Percentiles rank a stretch among this genome's conserved stretches.
Conservation (phyloP, 2,113 vertebrate species). For the Diadophis punctatus region DNA sequence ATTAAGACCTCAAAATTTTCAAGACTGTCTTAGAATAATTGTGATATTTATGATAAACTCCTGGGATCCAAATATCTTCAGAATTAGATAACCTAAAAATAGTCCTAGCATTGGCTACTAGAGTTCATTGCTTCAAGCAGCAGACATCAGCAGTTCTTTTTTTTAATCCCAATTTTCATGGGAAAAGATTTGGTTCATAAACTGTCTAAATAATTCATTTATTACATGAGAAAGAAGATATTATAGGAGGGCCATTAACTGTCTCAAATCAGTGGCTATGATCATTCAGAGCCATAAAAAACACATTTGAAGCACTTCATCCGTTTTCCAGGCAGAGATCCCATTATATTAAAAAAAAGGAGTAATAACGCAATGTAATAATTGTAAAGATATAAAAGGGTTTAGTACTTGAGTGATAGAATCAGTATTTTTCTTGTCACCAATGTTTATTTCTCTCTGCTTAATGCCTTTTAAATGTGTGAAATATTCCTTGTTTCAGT, state of each 20-base stretch:
- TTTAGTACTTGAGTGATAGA: slow-evolving; percentile 3
- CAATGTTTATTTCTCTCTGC: not conserved
- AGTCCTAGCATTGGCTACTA: not conserved
- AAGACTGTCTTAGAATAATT: not conserved
- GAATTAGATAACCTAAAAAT: not conserved
- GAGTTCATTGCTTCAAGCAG: not conserved
- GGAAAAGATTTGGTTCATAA: not conserved
- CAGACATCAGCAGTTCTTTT: not conserved
- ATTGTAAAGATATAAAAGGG: not conserved
- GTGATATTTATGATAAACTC: not conserved
- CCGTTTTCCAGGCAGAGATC: slow-evolving; percentile 21
- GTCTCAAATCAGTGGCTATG: not conserved
- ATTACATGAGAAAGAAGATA: not conserved
- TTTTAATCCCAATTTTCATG: not conserved
- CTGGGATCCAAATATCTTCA: not conserved
- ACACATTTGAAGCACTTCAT: not conserved
- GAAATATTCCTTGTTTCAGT: slow-evolving; percentile 18
- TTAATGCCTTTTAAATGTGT: not conserved
- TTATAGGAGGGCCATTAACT: not conserved
- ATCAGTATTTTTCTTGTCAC: slow-evolving; percentile 24
- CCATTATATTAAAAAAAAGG: not conserved
- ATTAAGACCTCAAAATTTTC: not conserved
- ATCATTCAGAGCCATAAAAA: not conserved
- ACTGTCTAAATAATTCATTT: not conserved
- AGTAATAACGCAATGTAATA: slow-evolving; percentile 11